phyloP scores from a whole-genome alignment of 2,888 invertebrate genomes.

The Oligia fasciuncula region DNA sequence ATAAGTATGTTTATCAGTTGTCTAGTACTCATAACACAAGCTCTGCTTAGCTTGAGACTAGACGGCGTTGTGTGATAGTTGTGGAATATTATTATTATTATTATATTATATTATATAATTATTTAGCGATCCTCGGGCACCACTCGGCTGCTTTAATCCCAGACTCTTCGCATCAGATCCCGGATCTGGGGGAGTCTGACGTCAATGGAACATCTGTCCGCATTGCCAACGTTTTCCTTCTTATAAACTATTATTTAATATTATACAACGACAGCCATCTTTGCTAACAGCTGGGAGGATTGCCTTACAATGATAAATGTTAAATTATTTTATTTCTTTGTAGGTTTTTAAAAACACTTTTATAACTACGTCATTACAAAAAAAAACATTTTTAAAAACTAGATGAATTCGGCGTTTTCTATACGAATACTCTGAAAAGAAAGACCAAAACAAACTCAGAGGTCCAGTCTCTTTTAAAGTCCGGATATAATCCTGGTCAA shows the following conservation, averaged over 20 bases:
- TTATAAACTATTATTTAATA: slow-evolving; percentile 26
- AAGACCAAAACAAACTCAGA: neutral
- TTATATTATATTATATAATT: too few species aligned
- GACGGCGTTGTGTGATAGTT: too few species aligned
- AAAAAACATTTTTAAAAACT: neutral
- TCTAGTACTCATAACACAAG: too few species aligned
- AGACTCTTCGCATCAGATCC: slow-evolving; percentile 39
- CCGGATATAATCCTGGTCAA: neutral
- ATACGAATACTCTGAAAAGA: neutral
- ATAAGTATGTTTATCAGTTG: too few species aligned
- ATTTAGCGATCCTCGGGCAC: slow-evolving; percentile 5
- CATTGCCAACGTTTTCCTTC: slow-evolving; percentile 23
- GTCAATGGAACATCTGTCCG: slow-evolving; percentile 44
- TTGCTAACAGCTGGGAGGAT: slow-evolving; percentile 6
- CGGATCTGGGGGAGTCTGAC: slow-evolving; percentile 45
- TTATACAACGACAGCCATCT: neutral
- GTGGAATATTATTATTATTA: too few species aligned
- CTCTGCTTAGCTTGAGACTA: too few species aligned
- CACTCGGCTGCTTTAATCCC: slow-evolving; percentile 13
- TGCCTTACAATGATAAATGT: neutral
- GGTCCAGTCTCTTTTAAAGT: neutral
- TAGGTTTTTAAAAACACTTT: neutral
- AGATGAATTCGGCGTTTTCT: neutral
- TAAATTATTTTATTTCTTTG: neutral
- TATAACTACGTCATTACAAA: neutral